These are phyloP conservation scores for Mycetomoellerius zeteki DNA, from an alignment of 1,140 invertebrate species.

Conservation along the genomic window DNA sequence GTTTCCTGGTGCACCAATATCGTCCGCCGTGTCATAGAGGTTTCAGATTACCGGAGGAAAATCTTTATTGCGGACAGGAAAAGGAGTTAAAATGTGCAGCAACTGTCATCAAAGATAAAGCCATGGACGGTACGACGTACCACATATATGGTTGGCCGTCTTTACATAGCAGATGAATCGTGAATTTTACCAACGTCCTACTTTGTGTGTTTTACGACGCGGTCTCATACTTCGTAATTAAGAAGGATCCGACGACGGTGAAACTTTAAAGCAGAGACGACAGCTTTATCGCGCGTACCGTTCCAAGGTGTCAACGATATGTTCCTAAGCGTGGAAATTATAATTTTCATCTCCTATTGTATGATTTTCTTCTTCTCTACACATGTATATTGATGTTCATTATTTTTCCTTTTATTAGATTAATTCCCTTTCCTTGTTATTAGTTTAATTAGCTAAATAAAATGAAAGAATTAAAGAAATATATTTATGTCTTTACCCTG, in stretches of 20 bases:
- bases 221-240: slow-evolving; percentile 47
- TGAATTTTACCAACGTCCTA: slow-evolving; percentile 30
- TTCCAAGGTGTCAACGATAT: slow-evolving; percentile 15
- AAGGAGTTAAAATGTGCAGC: slow-evolving; percentile 19
- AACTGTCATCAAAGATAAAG: slow-evolving; percentile 41
- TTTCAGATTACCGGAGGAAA: slow-evolving; percentile 13
- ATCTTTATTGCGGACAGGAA: background rate
- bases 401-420: background rate
- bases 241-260: slow-evolving; percentile 35
- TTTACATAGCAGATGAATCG: slow-evolving; percentile 55
- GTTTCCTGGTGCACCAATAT: background rate
- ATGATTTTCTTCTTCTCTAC: slow-evolving; percentile 13
- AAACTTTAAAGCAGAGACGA: slow-evolving; percentile 50
- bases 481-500: background rate
- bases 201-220: slow-evolving; percentile 50
- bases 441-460: background rate
- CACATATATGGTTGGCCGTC: slow-evolving; percentile 16
- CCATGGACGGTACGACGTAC: background rate
- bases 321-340: slow-evolving; percentile 13
- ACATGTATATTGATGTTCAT: background rate
- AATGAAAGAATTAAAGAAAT: background rate
- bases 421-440: background rate
- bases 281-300: slow-evolving; percentile 49
- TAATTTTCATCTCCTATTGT: slow-evolving; percentile 26
- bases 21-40: background rate